Evolutionary conservation across 2,113 vertebrate species (phyloP).

Genomic region (Pachypanchax playfairii): DNA sequence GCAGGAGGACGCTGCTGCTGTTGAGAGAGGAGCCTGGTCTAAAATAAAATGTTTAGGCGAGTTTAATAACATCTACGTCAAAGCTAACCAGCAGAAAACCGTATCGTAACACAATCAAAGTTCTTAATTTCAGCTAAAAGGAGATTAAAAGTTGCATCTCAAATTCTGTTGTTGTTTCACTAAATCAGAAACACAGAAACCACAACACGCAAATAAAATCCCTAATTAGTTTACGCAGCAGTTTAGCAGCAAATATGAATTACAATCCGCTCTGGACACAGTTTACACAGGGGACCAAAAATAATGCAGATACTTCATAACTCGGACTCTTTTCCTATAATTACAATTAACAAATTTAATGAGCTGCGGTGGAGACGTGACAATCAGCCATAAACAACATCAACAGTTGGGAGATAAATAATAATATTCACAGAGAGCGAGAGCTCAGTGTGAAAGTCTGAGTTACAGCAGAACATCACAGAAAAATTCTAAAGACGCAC

Average conservation of each 20-base stretch:
- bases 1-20: not conserved
- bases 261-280: conserved; percentile 6
- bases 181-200: too few species aligned
- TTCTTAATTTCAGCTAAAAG: not conserved
- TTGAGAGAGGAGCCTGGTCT: not conserved
- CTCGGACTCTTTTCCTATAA: conserved; percentile 8
- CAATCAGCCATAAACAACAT: not conserved
- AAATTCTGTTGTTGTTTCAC: too few species aligned
- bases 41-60: not conserved
- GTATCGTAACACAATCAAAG: not conserved
- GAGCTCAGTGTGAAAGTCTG: too few species aligned
- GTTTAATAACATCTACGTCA: not conserved
- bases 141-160: too few species aligned
- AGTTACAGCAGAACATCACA: too few species aligned
- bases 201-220: conserved; percentile 2
- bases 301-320: conserved; percentile 13
- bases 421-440: too few species aligned
- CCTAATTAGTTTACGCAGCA: not conserved
- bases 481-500: too few species aligned
- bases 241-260: conserved; percentile 18
- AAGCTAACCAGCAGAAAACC: not conserved
- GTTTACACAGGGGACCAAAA: conserved; percentile 10
- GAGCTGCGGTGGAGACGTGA: not conserved
- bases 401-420: too few species aligned
- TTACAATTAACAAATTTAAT: conserved; percentile 10